A percentile compares a stretch with the other conserved stretches of the same genome.
Conservation (phyloP, 2,113 vertebrate genomes). For the Cisticola juncidis region DNA sequence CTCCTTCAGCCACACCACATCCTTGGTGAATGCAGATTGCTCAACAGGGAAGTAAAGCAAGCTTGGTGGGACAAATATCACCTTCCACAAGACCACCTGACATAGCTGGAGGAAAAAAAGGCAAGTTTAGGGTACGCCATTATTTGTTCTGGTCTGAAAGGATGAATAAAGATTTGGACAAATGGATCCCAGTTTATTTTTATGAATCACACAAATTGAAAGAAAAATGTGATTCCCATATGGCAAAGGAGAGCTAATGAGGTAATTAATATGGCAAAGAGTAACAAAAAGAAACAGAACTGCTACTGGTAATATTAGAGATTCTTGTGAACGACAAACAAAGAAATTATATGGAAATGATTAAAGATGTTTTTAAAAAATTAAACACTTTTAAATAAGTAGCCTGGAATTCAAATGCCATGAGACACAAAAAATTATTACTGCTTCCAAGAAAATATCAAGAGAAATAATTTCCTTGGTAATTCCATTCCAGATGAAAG, state of each 20-base stretch:
- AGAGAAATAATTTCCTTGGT: not conserved
- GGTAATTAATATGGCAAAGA: not conserved
- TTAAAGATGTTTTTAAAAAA: not conserved
- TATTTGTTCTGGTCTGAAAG: not conserved
- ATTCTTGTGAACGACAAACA: not conserved
- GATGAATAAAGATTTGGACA: not conserved
- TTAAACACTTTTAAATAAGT: not conserved
- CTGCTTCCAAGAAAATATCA: constrained; percentile 8
- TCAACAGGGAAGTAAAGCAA: not conserved
- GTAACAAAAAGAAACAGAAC: not conserved
- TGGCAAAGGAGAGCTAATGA: not conserved
- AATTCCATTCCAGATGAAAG: not conserved
- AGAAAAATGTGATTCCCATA: not conserved
- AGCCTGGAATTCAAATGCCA: not conserved
- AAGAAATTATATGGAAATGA: not conserved
- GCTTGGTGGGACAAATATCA: not conserved
- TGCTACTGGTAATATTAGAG: not conserved
- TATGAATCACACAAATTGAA: not conserved
- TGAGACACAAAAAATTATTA: not conserved
- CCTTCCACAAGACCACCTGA: not conserved
- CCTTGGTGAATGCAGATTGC: not conserved
- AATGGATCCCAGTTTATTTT: not conserved
- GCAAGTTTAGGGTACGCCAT: not conserved
- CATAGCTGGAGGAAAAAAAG: not conserved
- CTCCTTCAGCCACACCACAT: not conserved